These are phyloP conservation scores for Papilio glaucus DNA, from an alignment of 1,140 invertebrate species.

Conservation along the genomic window DNA sequence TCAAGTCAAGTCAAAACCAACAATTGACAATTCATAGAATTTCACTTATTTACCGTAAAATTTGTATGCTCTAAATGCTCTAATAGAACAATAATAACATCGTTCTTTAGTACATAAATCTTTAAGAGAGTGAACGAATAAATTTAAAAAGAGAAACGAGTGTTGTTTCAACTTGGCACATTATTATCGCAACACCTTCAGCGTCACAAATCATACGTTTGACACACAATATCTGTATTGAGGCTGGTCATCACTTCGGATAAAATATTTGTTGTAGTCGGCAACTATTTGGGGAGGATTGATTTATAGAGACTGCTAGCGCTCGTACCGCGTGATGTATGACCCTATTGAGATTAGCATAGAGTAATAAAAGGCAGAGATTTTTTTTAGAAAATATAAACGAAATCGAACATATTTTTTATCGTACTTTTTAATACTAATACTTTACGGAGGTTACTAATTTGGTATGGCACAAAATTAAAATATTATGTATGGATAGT, in stretches of 20 bases:
- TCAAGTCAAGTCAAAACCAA: too few species aligned
- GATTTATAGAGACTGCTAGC: constrained; percentile 66
- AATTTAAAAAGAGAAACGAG: neutral
- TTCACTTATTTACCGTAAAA: too few species aligned
- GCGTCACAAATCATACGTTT: constrained; percentile 36
- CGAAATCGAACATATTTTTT: neutral
- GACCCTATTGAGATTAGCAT: constrained; percentile 65
- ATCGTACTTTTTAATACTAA: too few species aligned
- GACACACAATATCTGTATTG: constrained; percentile 51
- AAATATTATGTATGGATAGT: too few species aligned
- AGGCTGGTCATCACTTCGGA: constrained; percentile 53
- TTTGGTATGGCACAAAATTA: too few species aligned
- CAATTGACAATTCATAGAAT: too few species aligned
- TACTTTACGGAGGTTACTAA: too few species aligned
- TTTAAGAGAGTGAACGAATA: neutral
- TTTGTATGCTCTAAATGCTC: too few species aligned
- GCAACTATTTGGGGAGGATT: constrained; percentile 65
- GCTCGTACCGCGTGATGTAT: constrained; percentile 62
- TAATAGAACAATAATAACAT: too few species aligned
- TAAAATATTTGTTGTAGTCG: constrained; percentile 70
- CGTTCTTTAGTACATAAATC: neutral
- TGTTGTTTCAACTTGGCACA: constrained; percentile 1
- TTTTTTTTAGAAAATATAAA: neutral
- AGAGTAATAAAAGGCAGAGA: constrained; percentile 51
- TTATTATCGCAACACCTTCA: constrained; percentile 23